Evolutionary conservation across 2,888 invertebrate genomes (phyloP).

Genomic region (Allacma fusca): DNA sequence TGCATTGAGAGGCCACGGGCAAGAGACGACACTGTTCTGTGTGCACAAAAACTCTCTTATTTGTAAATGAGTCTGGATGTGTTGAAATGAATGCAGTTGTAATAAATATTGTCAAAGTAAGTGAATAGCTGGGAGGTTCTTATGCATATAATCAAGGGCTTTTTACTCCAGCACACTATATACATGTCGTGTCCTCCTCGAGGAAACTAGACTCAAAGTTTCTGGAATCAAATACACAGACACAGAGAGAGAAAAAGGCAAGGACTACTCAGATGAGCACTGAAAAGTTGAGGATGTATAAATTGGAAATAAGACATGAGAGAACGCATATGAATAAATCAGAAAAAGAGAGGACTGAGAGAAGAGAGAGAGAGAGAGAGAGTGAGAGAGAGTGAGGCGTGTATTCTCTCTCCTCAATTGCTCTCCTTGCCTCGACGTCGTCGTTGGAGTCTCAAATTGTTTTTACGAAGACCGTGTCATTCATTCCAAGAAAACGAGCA

Average conservation of each 20-base stretch:
- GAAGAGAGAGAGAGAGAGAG: slow-evolving; percentile 4
- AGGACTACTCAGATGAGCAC: slow-evolving; percentile 6
- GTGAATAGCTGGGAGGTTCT: not conserved
- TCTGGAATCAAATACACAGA: not conserved
- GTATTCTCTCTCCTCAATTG: slow-evolving; percentile 29
- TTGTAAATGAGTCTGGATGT: not conserved
- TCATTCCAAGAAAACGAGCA: slow-evolving; percentile 32
- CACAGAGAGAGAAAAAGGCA: slow-evolving; percentile 10
- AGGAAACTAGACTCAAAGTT: not conserved
- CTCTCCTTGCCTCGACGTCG: slow-evolving; percentile 9
- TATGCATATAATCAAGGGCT: not conserved
- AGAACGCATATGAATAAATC: slow-evolving; percentile 44
- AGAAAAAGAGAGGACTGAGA: slow-evolving; percentile 30
- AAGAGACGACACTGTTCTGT: too few relatives aligned
- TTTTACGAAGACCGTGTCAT: slow-evolving; percentile 31
- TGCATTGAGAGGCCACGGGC: too few relatives aligned
- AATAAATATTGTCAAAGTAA: slow-evolving; percentile 25
- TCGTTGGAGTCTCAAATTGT: slow-evolving; percentile 23
- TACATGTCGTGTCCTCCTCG: not conserved
- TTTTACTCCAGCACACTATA: too few relatives aligned
- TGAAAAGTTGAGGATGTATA: slow-evolving; percentile 34
- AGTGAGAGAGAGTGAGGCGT: slow-evolving; percentile 34
- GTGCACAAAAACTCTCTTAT: too few relatives aligned
- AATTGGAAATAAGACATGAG: slow-evolving; percentile 42
- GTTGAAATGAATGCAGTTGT: slow-evolving; percentile 29